Evolutionary conservation across 2,797 vertebrate genomes (phyloP), one percentile per base, ranked within the genome.

Genomic region (Phataginus tricuspis): DNA sequence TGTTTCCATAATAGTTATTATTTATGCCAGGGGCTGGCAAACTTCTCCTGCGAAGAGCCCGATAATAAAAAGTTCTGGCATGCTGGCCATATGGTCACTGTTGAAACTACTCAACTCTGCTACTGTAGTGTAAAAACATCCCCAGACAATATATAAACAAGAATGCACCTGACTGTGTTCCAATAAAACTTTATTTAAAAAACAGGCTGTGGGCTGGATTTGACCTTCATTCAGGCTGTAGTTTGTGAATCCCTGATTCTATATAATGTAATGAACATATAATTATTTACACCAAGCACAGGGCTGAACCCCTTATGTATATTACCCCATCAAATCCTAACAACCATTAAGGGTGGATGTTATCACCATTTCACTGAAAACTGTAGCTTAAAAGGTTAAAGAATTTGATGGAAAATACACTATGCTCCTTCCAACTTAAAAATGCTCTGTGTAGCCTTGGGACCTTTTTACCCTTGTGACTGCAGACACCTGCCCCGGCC

Each of bases 161-260:
- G 55, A 95, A 88, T 75, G 29, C 7, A 13, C 14, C 19, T 88
- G 74, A 15, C 1, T 89, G 18, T 83, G 45, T 93, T 96, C 57
- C 74, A 96, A 94, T 92, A 97, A 97, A 97, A 82, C 89, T 97
- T 96, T 91, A 96, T 96, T 97, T 68, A 7, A 31, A 91, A 84
- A 91, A 39, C 23, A 72, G 21, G 21, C 18, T 39, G 23, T 92
- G 15, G 39, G 16, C 21, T 87, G 29, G 18, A 85, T 84, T 89
- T 92, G 79, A 83, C 55, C 29, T 63, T 21, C 31, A 51, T 63
- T 21, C 27, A 51, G 59, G 74, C 63, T 77, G 8, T 23, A 45
- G 5, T 72, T 82, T 49, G 71, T 55, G 86, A 91, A n/a, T 57
- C 16, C 34, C 9, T 18, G 57, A 78, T 68, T 82, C 55, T 64